Base-by-base conservation (phyloP, 2,113 vertebrate species). In the Megatriorchis doriae region DNA sequence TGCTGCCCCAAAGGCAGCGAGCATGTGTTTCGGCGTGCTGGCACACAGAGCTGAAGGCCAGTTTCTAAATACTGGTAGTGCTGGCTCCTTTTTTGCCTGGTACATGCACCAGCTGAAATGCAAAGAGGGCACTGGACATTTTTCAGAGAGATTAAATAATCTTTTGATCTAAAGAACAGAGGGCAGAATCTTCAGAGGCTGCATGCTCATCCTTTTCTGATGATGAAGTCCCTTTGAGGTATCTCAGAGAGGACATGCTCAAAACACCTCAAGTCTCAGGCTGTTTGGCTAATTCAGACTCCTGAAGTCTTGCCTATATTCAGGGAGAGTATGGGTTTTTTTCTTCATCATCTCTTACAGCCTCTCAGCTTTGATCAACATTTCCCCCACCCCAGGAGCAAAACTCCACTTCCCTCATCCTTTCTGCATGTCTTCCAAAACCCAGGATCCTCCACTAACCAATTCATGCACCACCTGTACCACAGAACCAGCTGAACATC, bases 151-250 rank as follows among this genome's bases (percentile, higher is more conserved):
- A 94, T 53, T 93, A 94, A 85, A 90, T 70, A 91, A 95, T 80
- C 90, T 93, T 95, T 94, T 90, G 81, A 95, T 96, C 74, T 92
- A 62, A 48, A 92, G 74, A 96, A 93, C 81, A 94, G 58, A 95
- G 62, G 74, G 22, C 92, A 94, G 61, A 56, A 81, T 45, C 88
- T 92, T 94, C 72, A 96, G 86, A 93, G 40, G 65, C 25, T 81
- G 80, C 65, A 77, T 29, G 61, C 32, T 40, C 47, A 68, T 74
- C 52, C 18, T 53, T n/a, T 91, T 84, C 88, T 93, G 80, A 92
- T 86, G 72, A 91, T 79, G 34, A 67, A 88, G 62, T 70, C 82
- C 63, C 82, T 93, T 81, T 93, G 82, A 95, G 88, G 75, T 73
- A 80, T 58, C 79, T 92, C 59, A 53, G 59, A 63, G 40, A 88